Conservation (phyloP, 2,888 invertebrate species). For the Schizotus pectinicornis region DNA sequence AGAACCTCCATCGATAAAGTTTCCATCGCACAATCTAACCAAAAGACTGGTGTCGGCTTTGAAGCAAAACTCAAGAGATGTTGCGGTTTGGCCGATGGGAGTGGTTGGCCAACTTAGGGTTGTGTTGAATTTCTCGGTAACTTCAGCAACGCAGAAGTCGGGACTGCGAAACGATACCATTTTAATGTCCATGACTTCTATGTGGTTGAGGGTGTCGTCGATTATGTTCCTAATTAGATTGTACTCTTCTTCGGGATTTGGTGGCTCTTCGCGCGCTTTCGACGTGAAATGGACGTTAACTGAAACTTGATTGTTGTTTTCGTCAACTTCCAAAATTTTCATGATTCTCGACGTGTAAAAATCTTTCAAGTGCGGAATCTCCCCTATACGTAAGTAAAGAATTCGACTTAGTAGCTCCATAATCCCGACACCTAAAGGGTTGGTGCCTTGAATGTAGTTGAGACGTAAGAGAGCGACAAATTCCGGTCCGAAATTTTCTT, state of each 20-base stretch:
- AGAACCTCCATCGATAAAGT: constrained; percentile 61
- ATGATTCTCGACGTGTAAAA: constrained; percentile 34
- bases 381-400: constrained; percentile 8
- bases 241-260: not conserved
- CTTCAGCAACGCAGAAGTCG: constrained; percentile 6
- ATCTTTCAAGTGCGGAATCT: constrained; percentile 16
- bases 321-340: constrained; percentile 38
- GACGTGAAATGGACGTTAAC: constrained; percentile 39
- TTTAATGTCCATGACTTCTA: not conserved
- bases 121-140: not conserved
- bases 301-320: constrained; percentile 24
- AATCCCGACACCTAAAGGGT: constrained; percentile 33
- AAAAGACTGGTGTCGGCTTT: constrained; percentile 60
- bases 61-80: constrained; percentile 15
- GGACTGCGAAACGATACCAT: constrained; percentile 12
- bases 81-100: not conserved
- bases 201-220: not conserved
- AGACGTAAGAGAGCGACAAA: constrained; percentile 36
- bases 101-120: constrained; percentile 15
- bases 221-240: not conserved
- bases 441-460: constrained; percentile 27
- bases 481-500: constrained; percentile 30
- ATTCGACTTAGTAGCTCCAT: constrained; percentile 29
- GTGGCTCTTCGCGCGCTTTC: not conserved
- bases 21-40: constrained; percentile 61